These are phyloP conservation scores for Castor canadensis DNA, from an alignment of 2,113 vertebrate species.

Conservation along the genomic window DNA sequence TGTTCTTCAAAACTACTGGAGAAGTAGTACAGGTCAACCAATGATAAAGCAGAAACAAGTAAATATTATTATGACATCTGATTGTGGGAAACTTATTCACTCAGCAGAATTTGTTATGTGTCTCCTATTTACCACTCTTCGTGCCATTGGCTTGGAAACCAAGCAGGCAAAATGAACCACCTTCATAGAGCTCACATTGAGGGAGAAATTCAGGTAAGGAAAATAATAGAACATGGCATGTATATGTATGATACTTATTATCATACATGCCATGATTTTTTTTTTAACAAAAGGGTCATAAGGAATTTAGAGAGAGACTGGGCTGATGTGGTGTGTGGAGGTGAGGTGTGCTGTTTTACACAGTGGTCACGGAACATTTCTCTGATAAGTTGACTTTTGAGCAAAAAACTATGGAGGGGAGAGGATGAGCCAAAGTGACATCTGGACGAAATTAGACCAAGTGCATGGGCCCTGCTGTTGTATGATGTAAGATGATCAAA, in stretches of 20 bases:
- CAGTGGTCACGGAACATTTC: neutral
- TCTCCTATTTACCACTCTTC: neutral
- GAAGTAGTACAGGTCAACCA: neutral
- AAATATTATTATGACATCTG: neutral
- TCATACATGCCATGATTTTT: neutral
- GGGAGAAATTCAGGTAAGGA: neutral
- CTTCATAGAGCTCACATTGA: neutral
- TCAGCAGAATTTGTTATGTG: neutral
- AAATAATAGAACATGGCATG: neutral
- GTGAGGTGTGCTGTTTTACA: neutral
- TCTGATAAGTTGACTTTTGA: neutral
- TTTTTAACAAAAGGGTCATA: neutral
- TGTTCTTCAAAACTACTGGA: neutral
- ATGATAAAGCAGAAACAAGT: neutral
- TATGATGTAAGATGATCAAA: neutral
- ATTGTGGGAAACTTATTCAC: neutral
- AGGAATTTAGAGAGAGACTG: neutral
- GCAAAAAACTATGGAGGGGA: neutral
- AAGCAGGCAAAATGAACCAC: neutral
- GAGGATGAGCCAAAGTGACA: no score
- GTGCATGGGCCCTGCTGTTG: no score
- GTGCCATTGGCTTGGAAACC: neutral
- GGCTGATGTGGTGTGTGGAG: neutral
- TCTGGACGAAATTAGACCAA: neutral
- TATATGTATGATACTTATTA: neutral